These are phyloP conservation scores for Vespertilio murinus DNA, from an alignment of 2,797 vertebrate genomes.

Conservation along the genomic window DNA sequence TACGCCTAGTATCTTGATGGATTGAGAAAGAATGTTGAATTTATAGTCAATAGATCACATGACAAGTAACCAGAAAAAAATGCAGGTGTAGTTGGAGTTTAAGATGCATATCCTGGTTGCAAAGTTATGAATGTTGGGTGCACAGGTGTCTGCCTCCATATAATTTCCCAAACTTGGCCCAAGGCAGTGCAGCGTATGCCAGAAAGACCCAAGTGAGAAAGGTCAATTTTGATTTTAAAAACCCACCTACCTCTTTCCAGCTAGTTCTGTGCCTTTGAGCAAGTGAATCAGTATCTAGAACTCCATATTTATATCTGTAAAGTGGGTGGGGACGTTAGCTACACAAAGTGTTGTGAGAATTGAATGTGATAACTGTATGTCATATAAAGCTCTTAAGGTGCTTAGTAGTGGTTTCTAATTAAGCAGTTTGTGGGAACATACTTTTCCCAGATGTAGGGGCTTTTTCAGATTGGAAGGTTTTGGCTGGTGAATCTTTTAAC, in stretches of 20 bases:
- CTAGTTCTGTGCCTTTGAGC: constrained; percentile 4
- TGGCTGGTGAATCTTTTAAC: background rate
- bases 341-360: background rate
- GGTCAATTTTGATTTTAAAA: background rate
- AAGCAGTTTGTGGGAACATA: background rate
- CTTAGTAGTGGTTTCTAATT: background rate
- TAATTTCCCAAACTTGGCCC: background rate
- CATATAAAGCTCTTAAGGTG: background rate
- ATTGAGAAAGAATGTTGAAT: constrained; percentile 46
- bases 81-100: constrained; percentile 14
- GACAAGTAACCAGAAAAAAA: constrained; percentile 18
- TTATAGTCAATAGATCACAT: constrained; percentile 24
- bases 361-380: background rate
- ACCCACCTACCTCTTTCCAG: background rate
- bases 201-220: background rate
- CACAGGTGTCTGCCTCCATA: background rate
- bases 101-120: constrained; percentile 7
- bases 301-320: constrained; percentile 1
- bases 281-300: background rate
- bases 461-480: background rate
- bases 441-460: background rate
- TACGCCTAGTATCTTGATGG: background rate
- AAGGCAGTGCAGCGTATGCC: background rate
- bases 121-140: background rate
- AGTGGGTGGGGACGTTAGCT: background rate